phyloP scores from a whole-genome alignment of 2,797 vertebrate genomes.

The Epinephelus malabaricus region DNA sequence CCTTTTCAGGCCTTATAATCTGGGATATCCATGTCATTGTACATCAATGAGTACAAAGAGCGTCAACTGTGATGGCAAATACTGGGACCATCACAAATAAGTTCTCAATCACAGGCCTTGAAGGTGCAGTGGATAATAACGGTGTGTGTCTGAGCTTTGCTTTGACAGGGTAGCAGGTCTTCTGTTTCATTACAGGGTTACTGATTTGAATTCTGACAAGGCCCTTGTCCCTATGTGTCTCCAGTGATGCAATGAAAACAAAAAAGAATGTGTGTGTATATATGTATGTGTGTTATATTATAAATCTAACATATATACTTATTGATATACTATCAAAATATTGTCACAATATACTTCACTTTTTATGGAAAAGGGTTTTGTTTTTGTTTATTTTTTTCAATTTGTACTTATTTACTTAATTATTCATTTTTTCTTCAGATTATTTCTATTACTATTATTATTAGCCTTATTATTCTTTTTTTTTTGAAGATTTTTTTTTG shows the following conservation, averaged over 20 bases:
- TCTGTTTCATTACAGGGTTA: neutral
- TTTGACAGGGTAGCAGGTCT: constrained; percentile 12
- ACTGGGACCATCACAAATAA: constrained; percentile 11
- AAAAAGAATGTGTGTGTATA: neutral
- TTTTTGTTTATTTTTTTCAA: no score
- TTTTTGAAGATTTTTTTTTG: no score
- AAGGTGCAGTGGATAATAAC: constrained; percentile 16
- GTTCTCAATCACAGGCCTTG: constrained; percentile 22
- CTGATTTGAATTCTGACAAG: neutral
- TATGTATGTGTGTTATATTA: no score
- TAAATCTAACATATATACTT: no score
- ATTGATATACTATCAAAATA: no score
- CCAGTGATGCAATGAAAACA: neutral
- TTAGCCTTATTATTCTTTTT: no score
- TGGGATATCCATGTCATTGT: constrained; percentile 64
- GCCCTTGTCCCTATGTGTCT: neutral
- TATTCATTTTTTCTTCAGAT: no score
- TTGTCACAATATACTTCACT: no score
- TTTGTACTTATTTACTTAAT: no score
- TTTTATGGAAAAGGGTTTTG: no score
- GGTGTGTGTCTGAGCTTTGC: constrained; percentile 23
- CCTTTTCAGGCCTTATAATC: constrained; percentile 49
- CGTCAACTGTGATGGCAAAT: constrained; percentile 64
- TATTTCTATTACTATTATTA: no score
- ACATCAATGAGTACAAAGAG: constrained; percentile 56